Evolutionary conservation across 1,140 invertebrate genomes (phyloP).

Genomic region (Heliothis subflexa): DNA sequence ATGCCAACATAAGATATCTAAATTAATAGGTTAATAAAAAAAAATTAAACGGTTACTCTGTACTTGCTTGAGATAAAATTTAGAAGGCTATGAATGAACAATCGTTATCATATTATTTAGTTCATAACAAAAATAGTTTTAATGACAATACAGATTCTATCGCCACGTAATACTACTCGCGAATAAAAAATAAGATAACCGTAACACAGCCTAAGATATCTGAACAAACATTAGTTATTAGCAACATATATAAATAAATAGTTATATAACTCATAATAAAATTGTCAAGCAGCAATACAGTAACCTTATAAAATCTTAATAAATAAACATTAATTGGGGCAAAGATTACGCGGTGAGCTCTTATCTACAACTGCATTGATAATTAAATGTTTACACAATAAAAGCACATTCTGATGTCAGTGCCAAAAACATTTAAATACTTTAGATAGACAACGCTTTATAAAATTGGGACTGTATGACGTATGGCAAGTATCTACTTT

Average conservation of each 20-base stretch:
- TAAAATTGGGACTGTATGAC: not conserved
- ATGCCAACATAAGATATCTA: not conserved
- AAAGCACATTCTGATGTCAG: conserved; percentile 37
- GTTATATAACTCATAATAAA: conserved; percentile 32
- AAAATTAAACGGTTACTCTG: not conserved
- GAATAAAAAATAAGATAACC: conserved; percentile 27
- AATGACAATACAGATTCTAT: not conserved
- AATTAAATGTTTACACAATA: conserved; percentile 42
- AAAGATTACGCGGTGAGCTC: conserved; percentile 29
- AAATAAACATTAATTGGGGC: conserved; percentile 46
- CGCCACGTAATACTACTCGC: not conserved
- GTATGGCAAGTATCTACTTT: not conserved
- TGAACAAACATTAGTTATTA: conserved; percentile 2
- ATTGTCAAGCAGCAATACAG: conserved; percentile 25
- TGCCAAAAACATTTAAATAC: conserved; percentile 40
- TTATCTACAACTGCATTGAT: conserved; percentile 46
- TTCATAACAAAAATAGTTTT: not conserved
- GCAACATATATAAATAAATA: conserved; percentile 15
- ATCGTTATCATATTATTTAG: not conserved
- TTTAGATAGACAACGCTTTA: not conserved
- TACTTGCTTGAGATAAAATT: not conserved
- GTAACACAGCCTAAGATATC: conserved; percentile 28
- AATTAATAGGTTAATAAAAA: not conserved
- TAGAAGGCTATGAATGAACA: conserved; percentile 18
- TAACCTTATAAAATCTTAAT: conserved; percentile 46